Evolutionary conservation across 2,797 vertebrate genomes (phyloP).

Genomic region (Acridotheres tristis): DNA sequence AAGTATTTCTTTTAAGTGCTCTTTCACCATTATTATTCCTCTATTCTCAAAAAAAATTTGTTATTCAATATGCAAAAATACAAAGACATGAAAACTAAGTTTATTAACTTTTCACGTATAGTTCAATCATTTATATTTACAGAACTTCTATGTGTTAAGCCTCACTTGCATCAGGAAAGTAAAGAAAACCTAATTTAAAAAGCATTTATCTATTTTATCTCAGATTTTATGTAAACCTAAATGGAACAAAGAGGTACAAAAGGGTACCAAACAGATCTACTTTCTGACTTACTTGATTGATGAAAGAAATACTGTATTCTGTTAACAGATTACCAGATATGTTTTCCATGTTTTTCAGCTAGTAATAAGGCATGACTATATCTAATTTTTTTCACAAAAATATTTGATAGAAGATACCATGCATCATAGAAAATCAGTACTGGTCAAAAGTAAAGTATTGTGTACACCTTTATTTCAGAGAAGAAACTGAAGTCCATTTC

Average conservation of each 20-base stretch:
- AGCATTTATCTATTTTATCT: fast-evolving
- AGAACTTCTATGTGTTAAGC: not conserved
- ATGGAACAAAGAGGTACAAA: not conserved
- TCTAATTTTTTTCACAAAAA: not conserved
- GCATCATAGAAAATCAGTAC: not conserved
- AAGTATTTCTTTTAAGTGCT: not conserved
- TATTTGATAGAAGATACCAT: not conserved
- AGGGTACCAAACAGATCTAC: not conserved
- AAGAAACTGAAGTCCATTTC: not conserved
- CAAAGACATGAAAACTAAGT: not conserved
- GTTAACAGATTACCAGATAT: fast-evolving
- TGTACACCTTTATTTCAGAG: not conserved
- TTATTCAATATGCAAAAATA: not conserved
- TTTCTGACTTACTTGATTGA: not conserved
- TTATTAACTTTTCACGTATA: not conserved
- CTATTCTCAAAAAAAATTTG: not conserved
- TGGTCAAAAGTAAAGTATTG: not conserved
- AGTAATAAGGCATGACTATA: not conserved
- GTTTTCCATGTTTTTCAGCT: not conserved
- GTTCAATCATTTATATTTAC: not conserved
- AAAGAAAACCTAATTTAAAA: not conserved
- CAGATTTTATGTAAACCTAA: not conserved
- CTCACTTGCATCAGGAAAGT: not conserved
- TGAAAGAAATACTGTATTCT: not conserved
- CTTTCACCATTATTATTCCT: not conserved